Conservation (phyloP, 2,797 vertebrate species). For the Melanogrammus aeglefinus region DNA sequence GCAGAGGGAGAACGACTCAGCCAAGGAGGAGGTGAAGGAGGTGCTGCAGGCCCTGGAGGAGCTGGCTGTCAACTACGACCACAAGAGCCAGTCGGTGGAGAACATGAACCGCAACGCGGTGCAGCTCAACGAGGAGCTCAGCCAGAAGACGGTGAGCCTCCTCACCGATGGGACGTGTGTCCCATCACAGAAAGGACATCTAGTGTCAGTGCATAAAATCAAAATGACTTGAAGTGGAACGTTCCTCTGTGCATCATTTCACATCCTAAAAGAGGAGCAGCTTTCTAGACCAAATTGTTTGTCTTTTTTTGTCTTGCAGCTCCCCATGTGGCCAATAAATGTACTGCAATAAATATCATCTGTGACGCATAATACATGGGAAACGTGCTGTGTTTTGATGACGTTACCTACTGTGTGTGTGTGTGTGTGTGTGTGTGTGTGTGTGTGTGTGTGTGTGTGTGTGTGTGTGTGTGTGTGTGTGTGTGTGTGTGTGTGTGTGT, state of each 20-base stretch:
- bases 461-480: constrained; percentile 24
- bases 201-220: not conserved
- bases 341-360: not conserved
- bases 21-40: constrained; percentile 96
- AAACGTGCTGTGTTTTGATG: no score
- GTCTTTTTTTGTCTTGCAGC: not conserved
- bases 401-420: no score
- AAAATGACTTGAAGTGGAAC: no score
- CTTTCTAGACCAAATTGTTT: not conserved
- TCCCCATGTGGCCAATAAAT: not conserved
- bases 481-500: no score
- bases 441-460: constrained; percentile 53
- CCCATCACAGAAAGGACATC: no score
- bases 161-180: not conserved
- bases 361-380: not conserved
- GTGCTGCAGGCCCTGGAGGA: constrained; percentile 96
- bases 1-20: constrained; percentile 85
- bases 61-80: constrained; percentile 96
- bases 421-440: not conserved
- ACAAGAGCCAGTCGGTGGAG: constrained; percentile 94
- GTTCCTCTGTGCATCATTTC: no score
- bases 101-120: constrained; percentile 82
- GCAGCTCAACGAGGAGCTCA: constrained; percentile 86
- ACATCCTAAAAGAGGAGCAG: not conserved
- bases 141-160: constrained; percentile 80